A percentile compares a stretch with the other conserved stretches of the same genome.
phyloP scores from a whole-genome alignment of 1,140 invertebrate genomes.

The Rhopalosiphum maidis region DNA sequence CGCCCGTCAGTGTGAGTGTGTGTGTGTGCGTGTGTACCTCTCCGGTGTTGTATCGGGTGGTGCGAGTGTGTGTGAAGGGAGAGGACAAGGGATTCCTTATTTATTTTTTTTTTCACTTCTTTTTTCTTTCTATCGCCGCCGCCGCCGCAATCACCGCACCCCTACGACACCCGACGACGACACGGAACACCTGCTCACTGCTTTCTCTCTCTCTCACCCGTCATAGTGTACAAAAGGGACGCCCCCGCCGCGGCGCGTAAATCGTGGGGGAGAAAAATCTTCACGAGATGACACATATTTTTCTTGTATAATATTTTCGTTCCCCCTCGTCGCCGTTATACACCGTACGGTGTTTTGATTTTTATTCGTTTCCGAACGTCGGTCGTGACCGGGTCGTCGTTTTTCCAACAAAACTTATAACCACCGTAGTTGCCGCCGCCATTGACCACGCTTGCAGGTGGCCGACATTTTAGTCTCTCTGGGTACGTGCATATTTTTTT shows the following conservation, averaged over 20 bases:
- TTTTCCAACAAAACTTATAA: neutral
- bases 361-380: neutral
- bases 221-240: constrained; percentile 21
- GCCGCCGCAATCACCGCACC: constrained; percentile 39
- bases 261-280: constrained; percentile 24
- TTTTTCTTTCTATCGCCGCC: constrained; percentile 20
- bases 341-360: neutral
- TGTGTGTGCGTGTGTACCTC: neutral
- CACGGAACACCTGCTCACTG: constrained; percentile 30
- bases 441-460: neutral
- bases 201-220: neutral
- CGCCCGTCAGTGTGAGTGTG: constrained; percentile 9
- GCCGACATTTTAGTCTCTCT: neutral
- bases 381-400: neutral
- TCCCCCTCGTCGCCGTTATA: neutral
- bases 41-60: neutral
- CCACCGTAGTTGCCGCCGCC: no score
- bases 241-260: neutral
- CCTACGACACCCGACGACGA: constrained; percentile 39
- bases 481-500: constrained; percentile 27
- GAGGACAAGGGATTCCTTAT: constrained; percentile 36
- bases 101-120: constrained; percentile 30
- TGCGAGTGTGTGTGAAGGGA: neutral
- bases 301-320: neutral
- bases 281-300: constrained; percentile 28